A percentile compares a stretch with the other conserved stretches of the same genome.
Evolutionary conservation across 2,113 vertebrate genomes (phyloP).

Genomic region (Cochlearius cochlearius): DNA sequence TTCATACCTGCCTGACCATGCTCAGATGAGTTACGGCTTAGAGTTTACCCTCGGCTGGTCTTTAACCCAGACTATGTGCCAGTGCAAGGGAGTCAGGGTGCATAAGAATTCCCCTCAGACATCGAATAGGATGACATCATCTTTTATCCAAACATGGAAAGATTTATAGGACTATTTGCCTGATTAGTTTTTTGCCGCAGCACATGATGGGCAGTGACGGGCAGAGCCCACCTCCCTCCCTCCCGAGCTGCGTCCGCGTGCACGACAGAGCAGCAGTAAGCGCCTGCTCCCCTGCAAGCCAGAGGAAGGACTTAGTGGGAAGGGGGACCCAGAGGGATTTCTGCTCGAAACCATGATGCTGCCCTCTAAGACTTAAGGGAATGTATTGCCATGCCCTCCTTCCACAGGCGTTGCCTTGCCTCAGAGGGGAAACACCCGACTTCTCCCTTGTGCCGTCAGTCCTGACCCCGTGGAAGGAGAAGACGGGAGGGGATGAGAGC

Average conservation of each 20-base stretch:
- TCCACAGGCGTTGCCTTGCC: background rate
- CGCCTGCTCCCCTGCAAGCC: background rate
- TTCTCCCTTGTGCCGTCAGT: background rate
- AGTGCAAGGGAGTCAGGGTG: background rate
- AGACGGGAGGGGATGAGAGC: background rate
- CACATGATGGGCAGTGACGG: background rate
- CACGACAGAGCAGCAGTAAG: background rate
- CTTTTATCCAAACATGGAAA: background rate
- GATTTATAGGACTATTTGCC: background rate
- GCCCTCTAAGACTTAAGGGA: background rate
- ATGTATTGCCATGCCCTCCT: background rate
- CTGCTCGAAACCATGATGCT: background rate
- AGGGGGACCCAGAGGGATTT: background rate
- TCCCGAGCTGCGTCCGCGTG: background rate
- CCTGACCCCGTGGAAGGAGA: background rate
- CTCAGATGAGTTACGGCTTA: background rate
- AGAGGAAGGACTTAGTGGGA: background rate
- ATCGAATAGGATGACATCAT: background rate
- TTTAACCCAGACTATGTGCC: background rate
- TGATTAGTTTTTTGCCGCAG: background rate
- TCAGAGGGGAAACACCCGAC: rapidly evolving
- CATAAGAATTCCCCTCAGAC: background rate
- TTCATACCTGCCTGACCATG: background rate
- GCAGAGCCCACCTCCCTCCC: background rate
- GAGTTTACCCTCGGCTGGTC: background rate